Percentiles rank a stretch among this genome's conserved stretches.
Conservation (phyloP, 2,113 vertebrate genomes). For the Glaucidium brasilianum region DNA sequence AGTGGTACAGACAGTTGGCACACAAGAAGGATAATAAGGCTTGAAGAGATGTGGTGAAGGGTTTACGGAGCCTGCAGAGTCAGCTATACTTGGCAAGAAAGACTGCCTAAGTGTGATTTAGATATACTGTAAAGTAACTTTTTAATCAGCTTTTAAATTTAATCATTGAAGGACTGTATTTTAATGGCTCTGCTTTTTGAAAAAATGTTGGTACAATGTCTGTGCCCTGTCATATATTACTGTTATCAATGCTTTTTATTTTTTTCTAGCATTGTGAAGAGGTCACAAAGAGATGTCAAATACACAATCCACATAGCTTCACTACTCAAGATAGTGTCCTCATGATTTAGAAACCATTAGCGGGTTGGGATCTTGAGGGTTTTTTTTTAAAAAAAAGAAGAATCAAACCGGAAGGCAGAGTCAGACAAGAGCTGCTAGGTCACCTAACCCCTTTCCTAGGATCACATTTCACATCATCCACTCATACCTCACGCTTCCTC, state of each 20-base stretch:
- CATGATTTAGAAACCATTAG: neutral
- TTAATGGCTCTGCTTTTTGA: neutral
- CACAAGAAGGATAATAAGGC: slow-evolving; percentile 18
- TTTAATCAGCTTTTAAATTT: slow-evolving; percentile 19
- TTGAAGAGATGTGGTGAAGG: neutral
- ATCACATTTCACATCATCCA: neutral
- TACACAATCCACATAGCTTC: neutral
- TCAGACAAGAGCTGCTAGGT: neutral
- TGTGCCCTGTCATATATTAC: neutral
- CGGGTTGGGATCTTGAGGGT: neutral
- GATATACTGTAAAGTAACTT: neutral
- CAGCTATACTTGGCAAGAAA: slow-evolving; percentile 21
- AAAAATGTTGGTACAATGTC: neutral
- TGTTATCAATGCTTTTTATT: neutral
- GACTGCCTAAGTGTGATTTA: slow-evolving; percentile 8
- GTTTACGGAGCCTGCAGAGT: slow-evolving; percentile 23
- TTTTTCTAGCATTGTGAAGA: neutral
- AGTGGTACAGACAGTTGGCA: slow-evolving; percentile 13
- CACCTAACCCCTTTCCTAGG: neutral
- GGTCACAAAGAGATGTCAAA: neutral
- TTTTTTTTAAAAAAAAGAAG: neutral
- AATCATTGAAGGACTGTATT: neutral
- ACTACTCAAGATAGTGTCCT: neutral
- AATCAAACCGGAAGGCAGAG: neutral
- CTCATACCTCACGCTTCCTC: neutral